These are phyloP conservation scores for Sebastes elongatus DNA, from an alignment of 2,797 vertebrate species.

Conservation along the genomic window DNA sequence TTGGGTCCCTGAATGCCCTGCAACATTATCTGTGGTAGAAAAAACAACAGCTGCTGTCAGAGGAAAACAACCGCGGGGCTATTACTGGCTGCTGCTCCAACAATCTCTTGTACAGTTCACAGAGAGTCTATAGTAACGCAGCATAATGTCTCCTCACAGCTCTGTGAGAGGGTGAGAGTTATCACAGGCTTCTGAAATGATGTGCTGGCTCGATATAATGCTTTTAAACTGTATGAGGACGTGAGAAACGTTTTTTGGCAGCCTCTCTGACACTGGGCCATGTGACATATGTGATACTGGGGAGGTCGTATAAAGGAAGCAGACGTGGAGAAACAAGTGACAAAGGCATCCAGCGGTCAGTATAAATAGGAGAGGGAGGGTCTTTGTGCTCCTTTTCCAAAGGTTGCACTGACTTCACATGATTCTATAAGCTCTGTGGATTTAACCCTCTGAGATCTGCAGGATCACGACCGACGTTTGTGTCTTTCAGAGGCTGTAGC, in stretches of 20 bases:
- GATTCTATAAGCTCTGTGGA: not conserved
- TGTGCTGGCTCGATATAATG: not conserved
- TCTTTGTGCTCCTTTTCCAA: not conserved
- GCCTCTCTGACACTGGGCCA: not conserved
- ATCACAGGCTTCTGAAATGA: not conserved
- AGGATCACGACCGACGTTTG: too few relatives aligned
- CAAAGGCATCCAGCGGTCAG: not conserved
- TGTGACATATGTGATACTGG: not conserved
- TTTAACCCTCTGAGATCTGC: too few relatives aligned
- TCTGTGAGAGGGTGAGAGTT: not conserved
- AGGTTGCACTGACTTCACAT: not conserved
- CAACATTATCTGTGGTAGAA: not conserved
- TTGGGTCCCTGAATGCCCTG: not conserved
- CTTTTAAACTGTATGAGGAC: not conserved
- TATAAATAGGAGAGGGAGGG: slow-evolving; percentile 19
- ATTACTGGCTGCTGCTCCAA: slow-evolving; percentile 8
- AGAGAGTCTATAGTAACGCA: not conserved
- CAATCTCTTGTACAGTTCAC: not conserved
- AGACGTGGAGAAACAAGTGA: not conserved
- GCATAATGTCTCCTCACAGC: not conserved
- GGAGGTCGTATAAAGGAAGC: not conserved
- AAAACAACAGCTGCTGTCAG: slow-evolving; percentile 42
- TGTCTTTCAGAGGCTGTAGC: too few relatives aligned
- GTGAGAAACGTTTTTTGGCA: not conserved
- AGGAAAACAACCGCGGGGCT: slow-evolving; percentile 15